phyloP scores from a whole-genome alignment of 2,888 invertebrate species.

The Galerucella pusilla region DNA sequence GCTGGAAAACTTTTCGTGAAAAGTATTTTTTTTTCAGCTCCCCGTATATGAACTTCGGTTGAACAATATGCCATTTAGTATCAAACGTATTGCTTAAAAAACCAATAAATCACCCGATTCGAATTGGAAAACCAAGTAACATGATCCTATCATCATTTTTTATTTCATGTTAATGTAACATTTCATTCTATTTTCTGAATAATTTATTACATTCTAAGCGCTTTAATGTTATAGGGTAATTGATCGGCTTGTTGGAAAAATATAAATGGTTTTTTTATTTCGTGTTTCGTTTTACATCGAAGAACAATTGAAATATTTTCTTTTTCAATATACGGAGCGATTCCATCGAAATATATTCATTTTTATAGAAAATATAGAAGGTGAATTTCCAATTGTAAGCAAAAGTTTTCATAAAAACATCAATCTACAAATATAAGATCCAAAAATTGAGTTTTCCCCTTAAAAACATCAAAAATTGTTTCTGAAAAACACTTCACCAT shows the following conservation, averaged over 20 bases:
- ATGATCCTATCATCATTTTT: slow-evolving; percentile 36
- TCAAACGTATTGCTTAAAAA: slow-evolving; percentile 1
- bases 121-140: slow-evolving; percentile 20
- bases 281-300: slow-evolving; percentile 29
- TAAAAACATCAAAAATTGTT: no score
- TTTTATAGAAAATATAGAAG: background rate
- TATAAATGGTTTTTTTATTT: slow-evolving; percentile 43
- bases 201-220: slow-evolving; percentile 46
- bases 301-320: slow-evolving; percentile 44
- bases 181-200: slow-evolving; percentile 45
- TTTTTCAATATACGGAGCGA: slow-evolving; percentile 17
- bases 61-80: background rate
- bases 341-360: background rate
- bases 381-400: no score
- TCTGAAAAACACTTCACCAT: no score
- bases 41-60: background rate
- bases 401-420: no score
- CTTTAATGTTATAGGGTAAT: slow-evolving; percentile 43
- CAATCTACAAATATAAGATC: no score
- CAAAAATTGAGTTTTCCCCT: no score
- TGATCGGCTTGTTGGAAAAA: slow-evolving; percentile 39
- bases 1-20: background rate
- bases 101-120: slow-evolving; percentile 37
- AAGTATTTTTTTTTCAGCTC: background rate
- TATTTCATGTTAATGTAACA: slow-evolving; percentile 45